Percentiles rank a stretch among this genome's conserved stretches.
Evolutionary conservation across 2,888 invertebrate species (phyloP).

Genomic region (Steinernema carpocapsae): DNA sequence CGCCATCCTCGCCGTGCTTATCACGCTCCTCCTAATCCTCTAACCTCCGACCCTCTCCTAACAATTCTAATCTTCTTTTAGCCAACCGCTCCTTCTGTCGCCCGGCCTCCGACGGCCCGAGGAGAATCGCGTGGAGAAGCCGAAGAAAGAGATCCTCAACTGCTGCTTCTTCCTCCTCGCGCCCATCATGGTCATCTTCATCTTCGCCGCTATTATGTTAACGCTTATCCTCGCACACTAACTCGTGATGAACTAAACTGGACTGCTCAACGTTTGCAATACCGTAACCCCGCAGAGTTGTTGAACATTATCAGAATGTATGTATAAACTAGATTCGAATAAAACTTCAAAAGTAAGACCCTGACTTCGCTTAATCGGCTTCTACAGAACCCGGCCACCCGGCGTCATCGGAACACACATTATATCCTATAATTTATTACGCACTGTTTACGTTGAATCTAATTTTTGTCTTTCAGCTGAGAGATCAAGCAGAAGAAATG

Average conservation of each 20-base stretch:
- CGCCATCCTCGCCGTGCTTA: constrained; percentile 16
- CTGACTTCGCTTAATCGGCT: no score
- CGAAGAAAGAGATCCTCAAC: constrained; percentile 37
- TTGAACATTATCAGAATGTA: constrained; percentile 11
- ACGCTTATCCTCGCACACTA: constrained; percentile 48
- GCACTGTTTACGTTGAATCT: no score
- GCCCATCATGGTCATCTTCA: constrained; percentile 51
- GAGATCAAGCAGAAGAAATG: no score
- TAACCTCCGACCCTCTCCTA: background rate
- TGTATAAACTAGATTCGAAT: constrained; percentile 25
- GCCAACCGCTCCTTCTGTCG: constrained; percentile 13
- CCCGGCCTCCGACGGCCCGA: background rate
- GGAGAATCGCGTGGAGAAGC: constrained; percentile 6
- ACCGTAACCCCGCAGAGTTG: constrained; percentile 19
- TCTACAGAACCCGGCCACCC: no score
- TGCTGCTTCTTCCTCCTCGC: constrained; percentile 54
- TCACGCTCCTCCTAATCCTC: constrained; percentile 20
- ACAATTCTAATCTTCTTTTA: background rate
- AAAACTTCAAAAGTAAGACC: no score
- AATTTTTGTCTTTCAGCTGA: no score
- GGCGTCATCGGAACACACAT: no score
- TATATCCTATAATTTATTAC: no score
- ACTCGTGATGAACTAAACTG: background rate
- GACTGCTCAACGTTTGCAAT: constrained; percentile 27
- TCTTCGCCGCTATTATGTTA: constrained; percentile 52